These are phyloP conservation scores for Centropus unirufus DNA, from an alignment of 2,113 vertebrate species.

Conservation along the genomic window DNA sequence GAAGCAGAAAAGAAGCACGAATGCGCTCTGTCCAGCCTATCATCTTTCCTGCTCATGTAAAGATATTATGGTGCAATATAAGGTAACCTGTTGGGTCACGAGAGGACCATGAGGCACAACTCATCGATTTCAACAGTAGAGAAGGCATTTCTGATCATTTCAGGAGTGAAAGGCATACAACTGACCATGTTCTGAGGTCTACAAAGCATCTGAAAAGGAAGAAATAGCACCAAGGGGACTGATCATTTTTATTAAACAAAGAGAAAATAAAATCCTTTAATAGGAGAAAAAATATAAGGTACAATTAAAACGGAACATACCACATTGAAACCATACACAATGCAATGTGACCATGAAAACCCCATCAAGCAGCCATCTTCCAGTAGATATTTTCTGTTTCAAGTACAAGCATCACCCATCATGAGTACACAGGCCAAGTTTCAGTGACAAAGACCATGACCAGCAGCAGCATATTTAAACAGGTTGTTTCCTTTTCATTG, in stretches of 20 bases:
- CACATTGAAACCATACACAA: conserved; percentile 27
- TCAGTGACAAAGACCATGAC: conserved; percentile 31
- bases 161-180: not conserved
- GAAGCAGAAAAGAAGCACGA: not conserved
- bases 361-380: not conserved
- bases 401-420: not conserved
- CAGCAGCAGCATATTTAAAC: conserved; percentile 17
- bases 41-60: not conserved
- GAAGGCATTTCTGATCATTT: not conserved
- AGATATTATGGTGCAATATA: not conserved
- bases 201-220: not conserved
- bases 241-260: conserved; percentile 61
- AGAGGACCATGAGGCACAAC: not conserved
- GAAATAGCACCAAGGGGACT: not conserved
- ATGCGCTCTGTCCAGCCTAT: not conserved
- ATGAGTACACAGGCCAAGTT: conserved; percentile 18
- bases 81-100: not conserved
- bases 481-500: not conserved
- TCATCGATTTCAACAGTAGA: not conserved
- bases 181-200: not conserved
- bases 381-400: not conserved
- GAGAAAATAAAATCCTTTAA: conserved; percentile 59
- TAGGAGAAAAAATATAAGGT: conserved; percentile 9
- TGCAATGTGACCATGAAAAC: not conserved
- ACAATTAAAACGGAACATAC: conserved; percentile 40